Base-by-base conservation (phyloP, 1,140 invertebrate genomes). In the Saxidomus purpurata region DNA sequence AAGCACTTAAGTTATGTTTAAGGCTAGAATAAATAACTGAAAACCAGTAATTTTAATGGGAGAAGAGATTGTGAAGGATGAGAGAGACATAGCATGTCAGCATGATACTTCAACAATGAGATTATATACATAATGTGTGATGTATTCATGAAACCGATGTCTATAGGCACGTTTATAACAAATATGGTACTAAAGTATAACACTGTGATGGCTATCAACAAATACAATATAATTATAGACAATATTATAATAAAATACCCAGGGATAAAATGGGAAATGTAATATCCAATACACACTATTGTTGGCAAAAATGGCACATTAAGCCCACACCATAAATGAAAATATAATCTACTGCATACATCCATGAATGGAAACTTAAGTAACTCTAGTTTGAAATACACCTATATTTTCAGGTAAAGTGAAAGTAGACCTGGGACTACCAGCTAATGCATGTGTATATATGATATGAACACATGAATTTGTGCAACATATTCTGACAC, bases 261-360 rank as follows among this genome's bases (percentile, higher is more conserved):
- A 79, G 47, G 76, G 76, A 79, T 79, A 76, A 47, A 36, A 47
- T 22, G 13, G 38, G 19, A 76, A 76, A 76, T 15, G 15, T 38
- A 79, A 52, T 52, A 49, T 55, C 47, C 76, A 52, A 55, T 79
- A 55, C 76, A 79, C 36, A 40, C 76, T 79, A 79, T n/a, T 31
- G 47, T 52, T 79, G 76, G 76, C 76, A 79, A 79, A 79, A 79
- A 79, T 79, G 76, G 76, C 76, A 79, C 76, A 49, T 55, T 8
- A 77, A 52, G 76, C 76, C 76, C 76, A 79, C 43, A 79, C 76
- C 76, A 49, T 52, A 79, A 55, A 79, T 55, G 67, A 71, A 71
- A 71, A 4, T 34, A 69, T 3, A 59, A 8, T 11, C 52, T n/a
- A 22, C 52, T 6, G 4, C 52, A 17, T 4, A 17, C 63, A 69